Evolutionary conservation across 1,140 invertebrate genomes (phyloP).

Genomic region (Pseudachorutes palmiensis): DNA sequence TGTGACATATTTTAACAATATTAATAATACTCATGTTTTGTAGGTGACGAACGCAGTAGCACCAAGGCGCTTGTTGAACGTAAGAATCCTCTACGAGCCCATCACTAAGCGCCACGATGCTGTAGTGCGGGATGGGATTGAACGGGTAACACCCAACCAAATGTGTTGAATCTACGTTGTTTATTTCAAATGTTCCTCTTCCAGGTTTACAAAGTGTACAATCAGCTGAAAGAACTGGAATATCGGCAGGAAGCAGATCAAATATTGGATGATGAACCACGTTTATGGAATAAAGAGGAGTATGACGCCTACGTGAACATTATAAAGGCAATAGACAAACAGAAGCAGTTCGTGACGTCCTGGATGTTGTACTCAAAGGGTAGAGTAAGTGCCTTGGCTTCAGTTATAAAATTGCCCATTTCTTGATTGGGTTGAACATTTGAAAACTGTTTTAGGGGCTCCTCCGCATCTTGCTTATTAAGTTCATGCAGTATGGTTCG

Average conservation of each 20-base stretch:
- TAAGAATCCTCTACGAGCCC: slow-evolving; percentile 15
- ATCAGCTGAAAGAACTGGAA: too few species aligned
- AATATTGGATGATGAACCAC: too few species aligned
- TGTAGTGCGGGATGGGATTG: slow-evolving; percentile 15
- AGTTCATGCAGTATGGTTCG: background rate
- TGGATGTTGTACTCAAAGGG: background rate
- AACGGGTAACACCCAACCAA: slow-evolving; percentile 43
- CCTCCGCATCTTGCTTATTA: background rate
- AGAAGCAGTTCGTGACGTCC: background rate
- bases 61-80: slow-evolving; percentile 33
- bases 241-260: background rate
- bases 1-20: background rate
- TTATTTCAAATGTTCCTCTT: too few species aligned
- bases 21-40: background rate
- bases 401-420: background rate
- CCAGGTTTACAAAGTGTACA: background rate
- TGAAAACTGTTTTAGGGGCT: background rate
- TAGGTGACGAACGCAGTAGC: slow-evolving; percentile 34
- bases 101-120: background rate
- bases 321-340: background rate
- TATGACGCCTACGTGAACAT: background rate
- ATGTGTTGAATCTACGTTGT: background rate
- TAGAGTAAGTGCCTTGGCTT: background rate
- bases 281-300: too few species aligned
- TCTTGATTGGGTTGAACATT: background rate